Percentiles rank a stretch among this genome's conserved stretches.
These are phyloP conservation scores for Spilogale gracilis DNA, from an alignment of 2,113 vertebrate species.

Conservation along the genomic window DNA sequence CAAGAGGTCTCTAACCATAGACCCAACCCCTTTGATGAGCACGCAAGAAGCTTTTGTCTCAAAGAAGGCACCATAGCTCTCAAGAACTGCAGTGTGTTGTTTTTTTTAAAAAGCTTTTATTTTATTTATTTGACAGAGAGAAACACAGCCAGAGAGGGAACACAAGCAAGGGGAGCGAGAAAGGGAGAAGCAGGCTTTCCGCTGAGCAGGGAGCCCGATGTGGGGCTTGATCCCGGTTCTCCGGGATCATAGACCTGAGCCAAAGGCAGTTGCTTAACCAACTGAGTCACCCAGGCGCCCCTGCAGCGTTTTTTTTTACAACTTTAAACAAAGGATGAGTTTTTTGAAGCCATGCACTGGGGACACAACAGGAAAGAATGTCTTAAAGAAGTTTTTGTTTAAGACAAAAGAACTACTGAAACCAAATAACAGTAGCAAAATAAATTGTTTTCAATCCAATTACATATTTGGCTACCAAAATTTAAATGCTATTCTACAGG, in stretches of 20 bases:
- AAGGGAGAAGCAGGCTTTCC: too few species aligned
- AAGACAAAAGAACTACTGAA: neutral
- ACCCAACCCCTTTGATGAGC: neutral
- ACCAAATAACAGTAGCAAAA: neutral
- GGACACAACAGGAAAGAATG: neutral
- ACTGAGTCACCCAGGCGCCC: too few species aligned
- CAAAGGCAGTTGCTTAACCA: too few species aligned
- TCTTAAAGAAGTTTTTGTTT: neutral
- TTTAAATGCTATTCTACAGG: neutral
- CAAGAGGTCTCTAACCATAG: neutral
- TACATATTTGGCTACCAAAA: neutral
- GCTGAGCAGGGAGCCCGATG: too few species aligned
- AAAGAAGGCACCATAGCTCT: neutral
- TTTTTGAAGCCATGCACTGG: neutral
- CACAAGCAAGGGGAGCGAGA: too few species aligned
- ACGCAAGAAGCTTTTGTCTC: neutral
- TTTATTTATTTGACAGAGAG: too few species aligned
- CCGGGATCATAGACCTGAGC: too few species aligned
- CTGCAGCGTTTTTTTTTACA: neutral
- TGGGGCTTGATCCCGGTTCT: too few species aligned
- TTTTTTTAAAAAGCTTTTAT: neutral
- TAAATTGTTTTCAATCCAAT: neutral
- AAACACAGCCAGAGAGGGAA: too few species aligned
- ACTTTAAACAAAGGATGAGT: constrained; percentile 24
- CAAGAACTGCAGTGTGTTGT: neutral